Percentiles rank a stretch among this genome's conserved stretches.
Evolutionary conservation across 2,113 vertebrate genomes (phyloP).

Genomic region (Urocolius indicus): DNA sequence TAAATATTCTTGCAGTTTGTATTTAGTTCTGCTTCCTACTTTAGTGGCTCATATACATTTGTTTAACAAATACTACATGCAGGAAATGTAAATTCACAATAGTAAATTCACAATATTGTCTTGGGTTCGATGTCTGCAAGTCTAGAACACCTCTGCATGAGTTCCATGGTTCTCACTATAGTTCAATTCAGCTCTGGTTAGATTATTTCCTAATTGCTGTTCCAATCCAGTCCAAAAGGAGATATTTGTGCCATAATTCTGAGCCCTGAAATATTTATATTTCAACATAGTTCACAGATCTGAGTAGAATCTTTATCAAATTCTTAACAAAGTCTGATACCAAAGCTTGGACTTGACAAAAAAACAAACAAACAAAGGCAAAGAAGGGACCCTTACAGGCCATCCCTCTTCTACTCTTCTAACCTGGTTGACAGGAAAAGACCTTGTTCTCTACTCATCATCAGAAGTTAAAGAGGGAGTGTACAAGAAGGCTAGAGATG

Average conservation of each 20-base stretch:
- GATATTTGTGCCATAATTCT: neutral
- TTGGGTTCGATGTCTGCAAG: neutral
- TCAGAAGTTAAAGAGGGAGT: neutral
- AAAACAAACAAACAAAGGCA: neutral
- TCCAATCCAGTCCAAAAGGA: neutral
- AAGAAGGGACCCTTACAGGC: neutral
- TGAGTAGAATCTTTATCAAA: neutral
- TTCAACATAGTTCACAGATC: neutral
- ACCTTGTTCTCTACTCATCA: neutral
- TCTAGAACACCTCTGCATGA: neutral
- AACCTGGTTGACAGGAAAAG: neutral
- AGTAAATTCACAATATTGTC: neutral
- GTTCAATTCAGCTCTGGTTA: neutral
- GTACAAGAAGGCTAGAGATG: neutral
- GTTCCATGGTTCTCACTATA: neutral
- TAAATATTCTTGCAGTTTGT: neutral
- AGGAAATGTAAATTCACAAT: neutral
- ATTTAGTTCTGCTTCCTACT: neutral
- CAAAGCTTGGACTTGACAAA: neutral
- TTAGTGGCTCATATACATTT: neutral
- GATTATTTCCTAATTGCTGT: neutral
- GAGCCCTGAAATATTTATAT: neutral
- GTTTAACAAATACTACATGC: neutral
- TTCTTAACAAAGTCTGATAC: neutral
- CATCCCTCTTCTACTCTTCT: neutral